Evolutionary conservation across 2,113 vertebrate genomes (phyloP).

Genomic region (Peromyscus leucopus): DNA sequence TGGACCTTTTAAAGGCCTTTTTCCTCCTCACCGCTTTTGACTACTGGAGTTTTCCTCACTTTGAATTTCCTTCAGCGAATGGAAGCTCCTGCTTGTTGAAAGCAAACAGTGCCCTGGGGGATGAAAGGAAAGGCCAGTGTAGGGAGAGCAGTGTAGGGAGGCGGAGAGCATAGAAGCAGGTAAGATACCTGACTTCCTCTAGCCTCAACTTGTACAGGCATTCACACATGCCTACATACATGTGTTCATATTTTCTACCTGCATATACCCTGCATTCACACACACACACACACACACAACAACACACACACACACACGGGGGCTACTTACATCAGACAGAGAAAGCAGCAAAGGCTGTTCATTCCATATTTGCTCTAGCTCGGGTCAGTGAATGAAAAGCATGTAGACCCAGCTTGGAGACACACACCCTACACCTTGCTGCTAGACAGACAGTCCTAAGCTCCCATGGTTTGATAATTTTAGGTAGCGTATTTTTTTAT

Average conservation of each 20-base stretch:
- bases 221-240: neutral
- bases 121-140: fast-evolving
- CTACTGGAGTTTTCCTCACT: constrained; percentile 9
- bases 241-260: neutral
- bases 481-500: neutral
- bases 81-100: neutral
- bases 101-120: neutral
- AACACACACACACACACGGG: neutral
- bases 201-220: neutral
- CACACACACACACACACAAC: neutral
- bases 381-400: neutral
- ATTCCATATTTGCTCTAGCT: neutral
- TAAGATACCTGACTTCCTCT: neutral
- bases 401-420: neutral
- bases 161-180: neutral
- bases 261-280: neutral
- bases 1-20: neutral
- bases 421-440: neutral
- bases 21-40: neutral
- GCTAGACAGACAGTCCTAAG: too few relatives aligned
- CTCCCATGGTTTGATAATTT: neutral
- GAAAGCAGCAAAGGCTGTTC: neutral
- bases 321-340: neutral
- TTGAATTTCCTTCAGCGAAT: constrained; percentile 10
- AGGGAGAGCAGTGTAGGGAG: neutral